Evolutionary conservation across 2,113 vertebrate genomes (phyloP).

Genomic region (Cariama cristata): DNA sequence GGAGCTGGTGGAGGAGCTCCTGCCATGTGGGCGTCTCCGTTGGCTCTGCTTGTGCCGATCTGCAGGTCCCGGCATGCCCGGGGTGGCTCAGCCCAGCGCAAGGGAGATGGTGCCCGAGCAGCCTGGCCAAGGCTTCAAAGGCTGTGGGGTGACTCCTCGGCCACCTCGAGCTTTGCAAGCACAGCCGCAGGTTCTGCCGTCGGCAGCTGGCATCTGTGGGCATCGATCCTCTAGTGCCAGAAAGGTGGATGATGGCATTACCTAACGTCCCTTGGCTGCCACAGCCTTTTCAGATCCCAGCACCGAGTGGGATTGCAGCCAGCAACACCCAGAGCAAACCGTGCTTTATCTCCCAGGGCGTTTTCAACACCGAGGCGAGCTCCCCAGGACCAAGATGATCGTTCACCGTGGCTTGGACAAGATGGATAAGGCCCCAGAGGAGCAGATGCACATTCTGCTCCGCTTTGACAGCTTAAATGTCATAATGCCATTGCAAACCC

Average conservation of each 20-base stretch:
- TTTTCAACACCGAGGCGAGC: not conserved
- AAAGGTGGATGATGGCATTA: not conserved
- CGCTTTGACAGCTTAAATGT: not conserved
- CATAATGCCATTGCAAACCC: not conserved
- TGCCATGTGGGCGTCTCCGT: not conserved
- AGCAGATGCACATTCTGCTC: not conserved
- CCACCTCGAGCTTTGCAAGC: not conserved
- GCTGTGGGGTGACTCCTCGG: not conserved
- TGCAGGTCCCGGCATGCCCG: not conserved
- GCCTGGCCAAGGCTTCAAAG: not conserved
- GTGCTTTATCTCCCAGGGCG: not conserved
- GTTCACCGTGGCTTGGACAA: not conserved
- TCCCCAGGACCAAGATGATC: not conserved
- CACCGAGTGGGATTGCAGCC: not conserved
- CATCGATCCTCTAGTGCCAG: not conserved
- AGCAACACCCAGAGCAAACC: not conserved
- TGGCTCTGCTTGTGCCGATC: not conserved
- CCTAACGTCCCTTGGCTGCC: not conserved
- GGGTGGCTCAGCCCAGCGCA: fast-evolving
- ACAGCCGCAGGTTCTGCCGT: not conserved
- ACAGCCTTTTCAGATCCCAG: not conserved
- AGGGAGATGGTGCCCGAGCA: not conserved
- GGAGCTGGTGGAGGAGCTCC: not conserved
- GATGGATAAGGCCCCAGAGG: not conserved
- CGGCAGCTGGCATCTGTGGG: fast-evolving